A percentile compares a stretch with the other conserved stretches of the same genome.
Conservation (phyloP, 2,797 vertebrate species). For the Syndactyla subalaris region DNA sequence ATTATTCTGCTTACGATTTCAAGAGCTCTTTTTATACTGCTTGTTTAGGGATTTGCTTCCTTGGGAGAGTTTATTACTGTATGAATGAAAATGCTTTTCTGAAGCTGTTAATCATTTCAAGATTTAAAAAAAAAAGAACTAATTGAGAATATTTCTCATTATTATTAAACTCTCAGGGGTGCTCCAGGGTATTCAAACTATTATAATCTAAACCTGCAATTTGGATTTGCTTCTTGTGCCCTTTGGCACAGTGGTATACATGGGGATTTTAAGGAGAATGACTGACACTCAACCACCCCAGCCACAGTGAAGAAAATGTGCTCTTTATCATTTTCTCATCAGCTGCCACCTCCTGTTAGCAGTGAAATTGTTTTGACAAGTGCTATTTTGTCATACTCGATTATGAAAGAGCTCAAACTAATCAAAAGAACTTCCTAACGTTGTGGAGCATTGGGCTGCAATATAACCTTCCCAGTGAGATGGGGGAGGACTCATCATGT, state of each 20-base stretch:
- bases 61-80: constrained; percentile 40
- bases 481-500: neutral
- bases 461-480: neutral
- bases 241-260: neutral
- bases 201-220: neutral
- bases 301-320: neutral
- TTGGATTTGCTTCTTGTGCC: neutral
- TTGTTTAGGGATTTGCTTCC: constrained; percentile 53
- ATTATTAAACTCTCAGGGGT: constrained; percentile 34
- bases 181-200: neutral
- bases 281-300: neutral
- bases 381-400: neutral
- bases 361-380: neutral
- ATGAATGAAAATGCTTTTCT: constrained; percentile 52
- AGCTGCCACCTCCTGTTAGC: constrained; percentile 21
- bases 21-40: constrained; percentile 25
- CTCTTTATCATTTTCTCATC: neutral
- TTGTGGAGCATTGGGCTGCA: neutral
- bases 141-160: constrained; percentile 49
- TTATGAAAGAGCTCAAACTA: neutral
- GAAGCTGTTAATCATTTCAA: constrained; percentile 44
- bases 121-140: neutral
- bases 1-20: neutral
- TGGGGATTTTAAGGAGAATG: neutral
- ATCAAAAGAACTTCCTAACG: neutral